Base-by-base conservation (phyloP, 2,888 invertebrate genomes). In the Clostera curtula region DNA sequence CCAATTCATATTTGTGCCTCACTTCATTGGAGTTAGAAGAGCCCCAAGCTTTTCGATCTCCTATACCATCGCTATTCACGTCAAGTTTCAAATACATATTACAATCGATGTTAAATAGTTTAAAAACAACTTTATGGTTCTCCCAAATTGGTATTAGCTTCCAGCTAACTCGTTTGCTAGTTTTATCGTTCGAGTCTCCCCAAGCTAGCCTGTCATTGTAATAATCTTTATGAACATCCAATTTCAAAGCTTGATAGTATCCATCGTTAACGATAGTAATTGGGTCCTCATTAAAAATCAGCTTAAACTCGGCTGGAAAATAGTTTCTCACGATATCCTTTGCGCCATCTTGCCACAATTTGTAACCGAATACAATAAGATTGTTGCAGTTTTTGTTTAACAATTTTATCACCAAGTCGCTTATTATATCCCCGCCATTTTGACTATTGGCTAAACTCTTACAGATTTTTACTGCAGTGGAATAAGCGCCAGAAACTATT, bases 21-120 rank as follows among this genome's bases (percentile, higher is more conserved):
- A 10, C 23, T 23, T 23, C 23, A 15, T 9, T 5, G 5, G 23
- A 15, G 10, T 15, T 15, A 9, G 5, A 10, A 1, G 23, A 23
- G 3, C 23, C 23, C 14, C 15, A 23, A 9, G 15, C 23, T 14
- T 10, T 1, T 9, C 23, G 14, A 10, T 23, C 23, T 15, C 23
- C 23, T 23, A 23, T 23, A 23, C 10, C n/a, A 10, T 23, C 23
- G 3, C 6, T 5, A 3, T 14, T 23, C 3, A 2, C 14, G 6
- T 23, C 23, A 8, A 23, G 4, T 5, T 23, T 23, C 15, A 23
- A 15, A 10, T 23, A 23, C 23, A 23, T 23, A 2, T 23, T 12
- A 7, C 15, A 23, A 7, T 23, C 14, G 10, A 23, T 9, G 10
- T 15, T 23, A 6, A 10, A 23, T 4, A 23, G 7, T 23, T 23